Percentiles rank a stretch among this genome's conserved stretches.
Evolutionary conservation across 2,888 invertebrate genomes (phyloP).

Genomic region (Leptinotarsa haldemani): DNA sequence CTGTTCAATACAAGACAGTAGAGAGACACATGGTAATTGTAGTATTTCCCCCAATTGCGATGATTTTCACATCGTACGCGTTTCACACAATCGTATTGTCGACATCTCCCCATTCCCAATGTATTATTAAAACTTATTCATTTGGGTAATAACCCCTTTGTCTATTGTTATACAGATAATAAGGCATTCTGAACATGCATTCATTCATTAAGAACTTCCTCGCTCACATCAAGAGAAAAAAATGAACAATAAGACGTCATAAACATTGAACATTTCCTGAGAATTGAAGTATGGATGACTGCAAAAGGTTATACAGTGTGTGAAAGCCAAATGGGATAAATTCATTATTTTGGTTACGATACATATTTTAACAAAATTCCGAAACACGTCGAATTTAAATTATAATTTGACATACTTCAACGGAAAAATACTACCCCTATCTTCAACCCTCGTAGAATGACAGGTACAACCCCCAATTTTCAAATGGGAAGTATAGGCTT

Average conservation of each 20-base stretch:
- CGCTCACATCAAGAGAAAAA: constrained; percentile 35
- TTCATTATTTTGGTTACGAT: too few species aligned
- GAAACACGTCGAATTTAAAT: too few species aligned
- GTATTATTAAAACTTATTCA: constrained; percentile 38
- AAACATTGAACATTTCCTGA: constrained; percentile 39
- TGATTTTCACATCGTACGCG: constrained; percentile 1
- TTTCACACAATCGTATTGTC: constrained; percentile 26
- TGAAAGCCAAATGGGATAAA: too few species aligned
- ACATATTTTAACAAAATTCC: too few species aligned
- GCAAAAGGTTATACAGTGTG: not conserved
- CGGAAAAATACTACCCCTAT: too few species aligned
- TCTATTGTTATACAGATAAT: constrained; percentile 41
- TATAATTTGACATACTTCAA: too few species aligned
- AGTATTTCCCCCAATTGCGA: not conserved
- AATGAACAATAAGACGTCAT: constrained; percentile 39
- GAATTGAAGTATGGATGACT: constrained; percentile 18
- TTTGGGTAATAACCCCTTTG: constrained; percentile 31
- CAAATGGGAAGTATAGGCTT: too few species aligned
- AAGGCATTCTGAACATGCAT: constrained; percentile 40
- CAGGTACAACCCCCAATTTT: too few species aligned
- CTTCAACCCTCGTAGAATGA: too few species aligned
- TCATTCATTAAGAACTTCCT: constrained; percentile 40
- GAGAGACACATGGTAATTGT: not conserved
- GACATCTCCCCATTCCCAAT: constrained; percentile 30
- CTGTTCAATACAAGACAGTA: too few species aligned